Evolutionary conservation across 1,140 invertebrate species (phyloP).

Genomic region (Drosophila teissieri): DNA sequence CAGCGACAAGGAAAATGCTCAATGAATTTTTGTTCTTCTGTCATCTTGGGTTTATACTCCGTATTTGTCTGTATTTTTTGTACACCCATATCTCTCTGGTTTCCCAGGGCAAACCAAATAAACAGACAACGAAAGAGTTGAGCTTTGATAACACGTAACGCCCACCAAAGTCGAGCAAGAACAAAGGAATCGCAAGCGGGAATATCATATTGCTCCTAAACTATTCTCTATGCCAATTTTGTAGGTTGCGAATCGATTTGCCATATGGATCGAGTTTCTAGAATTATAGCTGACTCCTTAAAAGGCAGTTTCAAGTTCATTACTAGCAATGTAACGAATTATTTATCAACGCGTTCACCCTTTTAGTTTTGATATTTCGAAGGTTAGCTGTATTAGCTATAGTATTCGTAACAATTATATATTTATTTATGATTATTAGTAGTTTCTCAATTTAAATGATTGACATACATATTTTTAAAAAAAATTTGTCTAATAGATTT

Average conservation of each 20-base stretch:
- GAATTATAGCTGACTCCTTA: not conserved
- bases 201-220: constrained; percentile 5
- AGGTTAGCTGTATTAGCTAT: no score
- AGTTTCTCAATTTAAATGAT: no score
- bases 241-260: not conserved
- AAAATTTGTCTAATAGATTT: no score
- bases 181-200: constrained; percentile 18
- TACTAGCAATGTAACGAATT: not conserved
- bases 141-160: constrained; percentile 37
- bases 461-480: no score
- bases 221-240: constrained; percentile 10
- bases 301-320: constrained; percentile 6
- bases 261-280: not conserved
- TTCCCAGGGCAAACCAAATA: constrained; percentile 24
- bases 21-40: constrained; percentile 61
- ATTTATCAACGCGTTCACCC: no score
- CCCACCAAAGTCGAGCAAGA: constrained; percentile 20
- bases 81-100: constrained; percentile 8
- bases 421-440: no score
- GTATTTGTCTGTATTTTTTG: not conserved
- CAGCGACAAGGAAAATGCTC: constrained; percentile 58
- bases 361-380: no score
- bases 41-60: constrained; percentile 6
- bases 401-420: no score
- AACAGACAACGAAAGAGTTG: constrained; percentile 8